Base-by-base conservation (phyloP, 2,888 invertebrate genomes). In the Taphrorychus bicolor region DNA sequence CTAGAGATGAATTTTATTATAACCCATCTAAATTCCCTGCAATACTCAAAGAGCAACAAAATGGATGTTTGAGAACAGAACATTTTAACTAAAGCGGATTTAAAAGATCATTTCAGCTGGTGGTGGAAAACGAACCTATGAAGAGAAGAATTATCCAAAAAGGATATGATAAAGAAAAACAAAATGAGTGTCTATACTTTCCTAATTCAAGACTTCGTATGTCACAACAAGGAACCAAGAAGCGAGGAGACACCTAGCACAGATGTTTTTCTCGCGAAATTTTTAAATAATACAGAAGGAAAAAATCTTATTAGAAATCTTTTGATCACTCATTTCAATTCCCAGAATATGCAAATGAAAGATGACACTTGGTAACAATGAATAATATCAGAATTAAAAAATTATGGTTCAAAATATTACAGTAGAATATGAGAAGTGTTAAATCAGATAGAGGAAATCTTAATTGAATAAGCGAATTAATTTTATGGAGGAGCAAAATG, bases 381-480 rank as follows among this genome's bases (percentile, higher is more conserved):
- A n/a, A 0, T 18, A 16, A 52, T n/a, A 52, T 7, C 7, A 22
- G 7, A 14, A 56, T 21, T 4, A 11, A 56, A n/a, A 45, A 9
- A 11, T n/a, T 5, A 45, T n/a, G 14, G 16, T n/a, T 56, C 3
- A 66, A 60, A 53, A 53, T 66, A 5, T 11, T 66, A n/a, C 66
- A 66, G 49, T 66, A 54, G 49, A 66, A 66, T 45, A 54, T 60
- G 14, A 60, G 60, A 54, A 66, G 66, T 61, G 19, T 54, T 5
- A 60, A 42, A 18, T n/a, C 56, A n/a, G 60, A 66, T 14, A 60
- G 41, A 11, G 16, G 48, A 1, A 60, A 66, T 7, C 53, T 60
- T 40, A 66, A 42, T 11, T 21, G 41, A n/a, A n/a, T n/a, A n/a
- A n/a, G n/a, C n/a, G n/a, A n/a, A n/a, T n/a, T n/a, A n/a, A n/a